Evolutionary conservation across 2,113 vertebrate genomes (phyloP).

Genomic region (Myanophis thanlyinensis): DNA sequence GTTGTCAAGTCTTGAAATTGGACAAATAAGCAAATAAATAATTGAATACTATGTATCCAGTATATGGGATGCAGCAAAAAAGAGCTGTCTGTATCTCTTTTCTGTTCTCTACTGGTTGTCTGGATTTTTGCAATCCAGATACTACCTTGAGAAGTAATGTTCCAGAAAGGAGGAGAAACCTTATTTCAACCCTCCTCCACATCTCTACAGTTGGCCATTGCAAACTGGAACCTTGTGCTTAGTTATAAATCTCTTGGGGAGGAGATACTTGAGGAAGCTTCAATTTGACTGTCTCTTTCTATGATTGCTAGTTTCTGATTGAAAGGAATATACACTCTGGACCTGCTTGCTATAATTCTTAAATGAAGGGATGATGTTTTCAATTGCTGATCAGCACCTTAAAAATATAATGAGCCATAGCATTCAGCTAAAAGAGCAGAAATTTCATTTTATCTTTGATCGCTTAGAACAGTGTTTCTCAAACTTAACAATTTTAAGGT

Average conservation of each 20-base stretch:
- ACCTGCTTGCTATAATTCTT: not conserved
- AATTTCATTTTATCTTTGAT: not conserved
- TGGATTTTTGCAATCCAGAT: not conserved
- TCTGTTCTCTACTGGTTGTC: not conserved
- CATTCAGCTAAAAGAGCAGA: not conserved
- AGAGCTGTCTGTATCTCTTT: not conserved
- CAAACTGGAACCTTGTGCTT: not conserved
- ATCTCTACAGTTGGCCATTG: not conserved
- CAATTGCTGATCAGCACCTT: not conserved
- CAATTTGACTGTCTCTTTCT: not conserved
- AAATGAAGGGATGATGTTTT: not conserved
- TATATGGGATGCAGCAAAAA: not conserved
- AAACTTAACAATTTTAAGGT: not conserved
- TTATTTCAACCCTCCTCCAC: not conserved
- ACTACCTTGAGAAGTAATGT: not conserved
- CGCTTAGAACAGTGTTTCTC: not conserved
- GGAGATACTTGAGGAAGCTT: not conserved
- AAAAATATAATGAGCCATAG: not conserved
- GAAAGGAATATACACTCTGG: not conserved
- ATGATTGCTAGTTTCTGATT: not conserved
- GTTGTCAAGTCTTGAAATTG: not conserved
- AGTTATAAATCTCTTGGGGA: not conserved
- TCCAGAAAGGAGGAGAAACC: not conserved
- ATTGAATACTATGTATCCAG: not conserved
- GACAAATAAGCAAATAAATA: not conserved